Evolutionary conservation across 2,797 vertebrate species (phyloP), one percentile per base, ranked within the genome.

Genomic region (Phrynocephalus vlangalii): DNA sequence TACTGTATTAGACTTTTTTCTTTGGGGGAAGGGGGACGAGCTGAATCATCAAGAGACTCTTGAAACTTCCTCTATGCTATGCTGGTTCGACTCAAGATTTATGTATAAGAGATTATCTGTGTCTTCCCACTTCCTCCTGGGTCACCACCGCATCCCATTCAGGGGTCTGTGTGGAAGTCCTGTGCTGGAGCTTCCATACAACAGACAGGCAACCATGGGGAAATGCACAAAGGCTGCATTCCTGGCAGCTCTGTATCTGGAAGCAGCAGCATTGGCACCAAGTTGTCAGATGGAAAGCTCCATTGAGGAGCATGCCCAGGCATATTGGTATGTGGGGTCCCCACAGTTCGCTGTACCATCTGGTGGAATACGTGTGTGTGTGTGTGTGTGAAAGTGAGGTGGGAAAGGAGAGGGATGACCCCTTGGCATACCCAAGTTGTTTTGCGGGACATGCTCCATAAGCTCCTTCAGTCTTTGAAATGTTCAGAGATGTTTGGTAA

Each of bases 1-100:
- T 48, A 73, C 85, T 85, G 82, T 38, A 33, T 50, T 48, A 67
- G 18, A 44, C 38, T 44, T 89, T 2, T 84, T 91, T 48, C 9
- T 75, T 73, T 7, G 22, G 30, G 16, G 30, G 22, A 75, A 0
- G 20, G 0, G 86, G 94, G 91, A 44, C 38, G 78, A 82, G 73
- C 91, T 93, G 91, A 5, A 24, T 10, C 50, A 56, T 68, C 6
- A 26, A 50, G 63, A 22, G 7, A 66, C 15, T 56, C 33, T 28
- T 86, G 50, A 86, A 66, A 8, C 52, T 67, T 72, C 63, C 9
- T 72, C 9, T 44, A 52, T 86, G 24, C 67, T 60, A 33, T 30
- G 18, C 3, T 76, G 18, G 33, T 38, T 33, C 10, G 22, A 86
- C 63, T 81, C 52, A 81, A 44, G 56, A 75, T 66, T 82, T 75